Base-by-base conservation (phyloP, 1,140 invertebrate species). In the Oscheius sp. region DNA sequence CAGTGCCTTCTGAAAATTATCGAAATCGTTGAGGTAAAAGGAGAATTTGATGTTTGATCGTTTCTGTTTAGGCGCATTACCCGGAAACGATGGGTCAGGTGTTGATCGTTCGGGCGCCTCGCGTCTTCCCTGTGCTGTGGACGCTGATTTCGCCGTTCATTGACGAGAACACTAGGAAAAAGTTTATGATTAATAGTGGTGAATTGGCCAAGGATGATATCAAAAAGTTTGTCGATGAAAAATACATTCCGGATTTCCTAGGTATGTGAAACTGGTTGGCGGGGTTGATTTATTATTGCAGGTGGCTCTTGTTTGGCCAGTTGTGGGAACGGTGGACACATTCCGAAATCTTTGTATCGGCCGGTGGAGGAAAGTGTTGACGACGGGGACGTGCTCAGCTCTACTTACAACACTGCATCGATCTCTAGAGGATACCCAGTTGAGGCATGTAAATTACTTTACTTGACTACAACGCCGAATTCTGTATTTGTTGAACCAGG, bases 71-170 rank as follows among this genome's bases (percentile, higher is more conserved):
- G 85, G 91, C 91, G 18, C 95, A 96, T 86, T 96, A 97, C 86
- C 94, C 94, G 10, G 94, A 97, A 86, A 96, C 93, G 7, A 92
- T 97, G 91, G 92, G 92, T 18, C 86, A 77, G 52, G 91, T 94
- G 59, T 87, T 94, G 29, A 92, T 95, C 74, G 91, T 93, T 66
- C 87, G 92, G 75, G 93, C 93, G 32, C 93, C 93, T 1, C 88
- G 93, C 75, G 93, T 95, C 52, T 97, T 97, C 84, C 94, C 94
- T 0, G 93, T 97, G 71, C 87, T 96, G n/a, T 97, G 94, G 94
- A 96, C 94, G 0, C 89, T 97, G 55, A 91, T 97, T 64, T 92
- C 92, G 82, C 93, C 93, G n/a, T 96, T 97, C 85, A 97, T 97
- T 80, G 93, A 96, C 87, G 94, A 96, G 84, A 93, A 93, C 79